Percentiles rank a stretch among this genome's conserved stretches.
Conservation (phyloP, 53 echinoderm and acorn worm genomes). For the Actinopyga echinites region DNA sequence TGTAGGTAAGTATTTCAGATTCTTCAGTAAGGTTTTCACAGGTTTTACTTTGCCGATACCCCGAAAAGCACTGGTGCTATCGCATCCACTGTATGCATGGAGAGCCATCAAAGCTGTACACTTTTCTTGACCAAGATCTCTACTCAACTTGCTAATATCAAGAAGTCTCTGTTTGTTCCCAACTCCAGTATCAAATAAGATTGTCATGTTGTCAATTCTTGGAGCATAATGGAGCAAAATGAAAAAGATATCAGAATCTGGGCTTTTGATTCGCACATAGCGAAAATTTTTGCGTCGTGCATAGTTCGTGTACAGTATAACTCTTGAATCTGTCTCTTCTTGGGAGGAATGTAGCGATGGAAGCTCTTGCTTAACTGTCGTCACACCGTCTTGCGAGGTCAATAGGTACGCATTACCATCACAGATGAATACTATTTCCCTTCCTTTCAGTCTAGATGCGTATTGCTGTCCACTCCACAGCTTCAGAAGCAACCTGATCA, state of each 20-base stretch:
- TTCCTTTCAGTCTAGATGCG: background rate
- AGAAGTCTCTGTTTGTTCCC: slow-evolving; percentile 3
- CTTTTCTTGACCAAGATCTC: slow-evolving; percentile 1
- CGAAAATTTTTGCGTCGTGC: slow-evolving; percentile 8
- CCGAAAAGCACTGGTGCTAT: slow-evolving; percentile 54
- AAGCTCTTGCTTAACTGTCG: background rate
- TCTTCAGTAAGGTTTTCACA: background rate
- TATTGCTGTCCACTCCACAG: background rate
- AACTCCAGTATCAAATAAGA: slow-evolving; percentile 11
- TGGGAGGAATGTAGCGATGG: background rate
- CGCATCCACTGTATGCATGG: slow-evolving; percentile 45
- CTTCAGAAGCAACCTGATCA: background rate
- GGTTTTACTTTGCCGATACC: slow-evolving; percentile 33
- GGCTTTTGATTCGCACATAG: slow-evolving; percentile 11
- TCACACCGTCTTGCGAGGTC: background rate
- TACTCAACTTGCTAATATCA: background rate
- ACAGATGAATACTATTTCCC: background rate
- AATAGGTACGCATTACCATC: background rate
- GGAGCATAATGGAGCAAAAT: slow-evolving; percentile 19
- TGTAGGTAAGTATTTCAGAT: slow-evolving; percentile 21
- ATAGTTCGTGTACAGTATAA: slow-evolving; percentile 21
- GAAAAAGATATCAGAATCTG: slow-evolving; percentile 33
- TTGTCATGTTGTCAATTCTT: background rate
- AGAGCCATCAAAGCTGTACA: slow-evolving; percentile 49
- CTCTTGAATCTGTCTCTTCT: slow-evolving; percentile 39